phyloP scores from a whole-genome alignment of 2,797 vertebrate genomes.

The Numenius phaeopus region DNA sequence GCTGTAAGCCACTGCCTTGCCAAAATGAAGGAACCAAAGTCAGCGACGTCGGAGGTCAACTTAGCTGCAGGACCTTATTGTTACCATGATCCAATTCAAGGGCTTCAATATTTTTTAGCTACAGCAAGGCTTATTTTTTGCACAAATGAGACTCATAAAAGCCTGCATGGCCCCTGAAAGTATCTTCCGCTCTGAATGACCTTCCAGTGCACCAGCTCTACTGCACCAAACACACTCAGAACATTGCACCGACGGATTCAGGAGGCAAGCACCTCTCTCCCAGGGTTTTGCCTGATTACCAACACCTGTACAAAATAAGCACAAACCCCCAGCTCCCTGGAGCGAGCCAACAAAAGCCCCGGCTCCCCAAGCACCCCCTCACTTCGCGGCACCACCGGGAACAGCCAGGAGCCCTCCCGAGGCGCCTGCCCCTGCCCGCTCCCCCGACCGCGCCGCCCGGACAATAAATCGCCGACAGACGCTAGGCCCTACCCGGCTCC shows the following conservation, averaged over 20 bases:
- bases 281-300: accelerated
- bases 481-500: accelerated
- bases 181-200: not conserved
- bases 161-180: not conserved
- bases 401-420: accelerated
- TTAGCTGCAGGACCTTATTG: too few species aligned
- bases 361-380: accelerated
- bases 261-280: not conserved
- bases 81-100: not conserved
- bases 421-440: accelerated
- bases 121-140: not conserved
- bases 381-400: accelerated
- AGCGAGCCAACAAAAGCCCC: too few species aligned
- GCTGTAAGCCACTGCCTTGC: not conserved
- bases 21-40: not conserved
- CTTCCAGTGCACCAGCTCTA: too few species aligned
- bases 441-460: accelerated
- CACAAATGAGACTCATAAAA: not conserved
- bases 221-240: too few species aligned
- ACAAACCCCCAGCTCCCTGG: accelerated
- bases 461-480: accelerated
- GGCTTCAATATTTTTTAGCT: not conserved
- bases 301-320: not conserved
- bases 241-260: not conserved
- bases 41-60: not conserved